A percentile compares a stretch with the other conserved stretches of the same genome.
phyloP scores from a whole-genome alignment of 2,113 vertebrate species.

The Herpailurus yagouaroundi region DNA sequence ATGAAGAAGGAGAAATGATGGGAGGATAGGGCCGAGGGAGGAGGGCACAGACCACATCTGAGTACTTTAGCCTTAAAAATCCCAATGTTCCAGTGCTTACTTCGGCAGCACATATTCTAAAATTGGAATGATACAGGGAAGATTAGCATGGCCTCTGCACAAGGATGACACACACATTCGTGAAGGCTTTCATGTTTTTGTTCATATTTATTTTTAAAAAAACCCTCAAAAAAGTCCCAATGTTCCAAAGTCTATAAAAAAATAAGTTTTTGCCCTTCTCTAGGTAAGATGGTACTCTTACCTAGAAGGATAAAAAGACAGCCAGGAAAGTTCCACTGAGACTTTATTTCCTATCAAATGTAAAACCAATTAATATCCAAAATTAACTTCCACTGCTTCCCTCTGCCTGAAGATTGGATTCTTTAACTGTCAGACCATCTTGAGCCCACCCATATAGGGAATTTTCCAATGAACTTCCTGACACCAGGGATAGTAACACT shows the following conservation, averaged over 20 bases:
- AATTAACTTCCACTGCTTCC: not conserved
- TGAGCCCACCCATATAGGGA: not conserved
- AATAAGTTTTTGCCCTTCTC: not conserved
- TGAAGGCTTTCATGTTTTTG: too few species aligned
- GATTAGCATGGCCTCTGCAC: too few species aligned
- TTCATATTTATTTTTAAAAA: too few species aligned
- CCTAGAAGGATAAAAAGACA: not conserved
- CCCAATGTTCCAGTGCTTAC: too few species aligned
- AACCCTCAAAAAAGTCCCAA: not conserved
- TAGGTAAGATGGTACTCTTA: not conserved
- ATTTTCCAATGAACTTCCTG: not conserved
- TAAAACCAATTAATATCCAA: slow-evolving; percentile 25
- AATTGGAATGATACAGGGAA: too few species aligned
- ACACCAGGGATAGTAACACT: not conserved
- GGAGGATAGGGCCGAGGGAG: not conserved
- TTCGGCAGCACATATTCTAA: too few species aligned
- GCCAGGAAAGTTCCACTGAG: not conserved
- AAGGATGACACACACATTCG: too few species aligned
- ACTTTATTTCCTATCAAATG: not conserved
- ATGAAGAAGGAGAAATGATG: not conserved
- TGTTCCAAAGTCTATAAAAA: slow-evolving; percentile 21
- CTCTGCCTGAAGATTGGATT: not conserved
- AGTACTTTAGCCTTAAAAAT: not conserved
- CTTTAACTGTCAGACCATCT: not conserved
- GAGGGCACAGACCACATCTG: not conserved